Evolutionary conservation across 2,113 vertebrate species (phyloP).

Genomic region (Scatophagus argus): DNA sequence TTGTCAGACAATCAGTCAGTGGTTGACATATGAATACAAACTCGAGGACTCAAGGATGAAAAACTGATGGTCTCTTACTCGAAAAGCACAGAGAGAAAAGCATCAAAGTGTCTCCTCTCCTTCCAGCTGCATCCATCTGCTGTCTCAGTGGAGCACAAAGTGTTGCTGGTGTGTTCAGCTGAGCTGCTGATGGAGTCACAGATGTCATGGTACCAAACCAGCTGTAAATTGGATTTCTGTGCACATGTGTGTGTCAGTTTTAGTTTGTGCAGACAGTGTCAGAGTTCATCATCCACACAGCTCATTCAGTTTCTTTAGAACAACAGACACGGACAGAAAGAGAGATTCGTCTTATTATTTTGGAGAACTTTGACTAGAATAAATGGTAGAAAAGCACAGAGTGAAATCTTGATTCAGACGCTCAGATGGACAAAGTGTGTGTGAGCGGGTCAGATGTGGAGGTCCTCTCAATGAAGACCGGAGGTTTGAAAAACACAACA

Average conservation of each 20-base stretch:
- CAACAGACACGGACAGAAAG: no score
- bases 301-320: no score
- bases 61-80: no score
- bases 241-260: constrained; percentile 18
- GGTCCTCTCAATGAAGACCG: background rate
- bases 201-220: constrained; percentile 45
- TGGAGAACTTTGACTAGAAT: no score
- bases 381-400: background rate
- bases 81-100: background rate
- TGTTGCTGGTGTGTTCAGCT: constrained; percentile 36
- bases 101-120: constrained; percentile 13
- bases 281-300: constrained; percentile 32
- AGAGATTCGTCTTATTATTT: no score
- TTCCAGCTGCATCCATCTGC: constrained; percentile 26
- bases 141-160: constrained; percentile 45
- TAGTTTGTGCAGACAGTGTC: constrained; percentile 15
- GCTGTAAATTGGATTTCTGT: constrained; percentile 32
- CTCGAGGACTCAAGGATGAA: no score
- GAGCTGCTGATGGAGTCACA: constrained; percentile 37
- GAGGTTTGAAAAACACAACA: background rate
- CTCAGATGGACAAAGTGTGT: background rate
- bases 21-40: background rate
- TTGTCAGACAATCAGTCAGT: background rate
- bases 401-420: background rate
- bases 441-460: background rate